Evolutionary conservation across 2,797 vertebrate genomes (phyloP).

Genomic region (Falco novaeseelandiae): DNA sequence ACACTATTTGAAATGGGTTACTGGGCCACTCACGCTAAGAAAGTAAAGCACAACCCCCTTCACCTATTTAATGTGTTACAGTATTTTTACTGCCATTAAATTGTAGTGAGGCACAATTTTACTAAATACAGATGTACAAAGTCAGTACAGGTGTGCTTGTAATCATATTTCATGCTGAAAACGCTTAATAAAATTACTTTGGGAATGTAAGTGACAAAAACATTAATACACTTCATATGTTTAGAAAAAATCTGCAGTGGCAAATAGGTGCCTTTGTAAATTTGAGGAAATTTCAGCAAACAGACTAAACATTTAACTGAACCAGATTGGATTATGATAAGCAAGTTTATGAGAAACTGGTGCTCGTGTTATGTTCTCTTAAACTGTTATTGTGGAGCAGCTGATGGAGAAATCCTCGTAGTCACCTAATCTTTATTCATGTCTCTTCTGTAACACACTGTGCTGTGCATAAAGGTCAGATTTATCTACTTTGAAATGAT

Average conservation of each 20-base stretch:
- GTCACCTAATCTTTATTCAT: background rate
- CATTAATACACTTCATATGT: rapidly evolving
- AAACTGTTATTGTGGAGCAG: background rate
- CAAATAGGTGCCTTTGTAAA: background rate
- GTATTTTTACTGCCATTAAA: background rate
- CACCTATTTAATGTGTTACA: background rate
- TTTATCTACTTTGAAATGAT: background rate
- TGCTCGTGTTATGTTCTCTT: background rate
- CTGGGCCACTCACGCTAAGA: background rate
- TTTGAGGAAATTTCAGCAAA: background rate
- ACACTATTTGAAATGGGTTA: background rate
- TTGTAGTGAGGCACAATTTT: background rate
- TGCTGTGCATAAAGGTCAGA: background rate
- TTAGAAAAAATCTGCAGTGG: background rate
- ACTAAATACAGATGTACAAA: background rate
- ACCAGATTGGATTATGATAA: background rate
- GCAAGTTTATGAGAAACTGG: background rate
- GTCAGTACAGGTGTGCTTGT: background rate
- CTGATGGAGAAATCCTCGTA: background rate
- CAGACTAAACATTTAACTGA: background rate
- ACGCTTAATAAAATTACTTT: background rate
- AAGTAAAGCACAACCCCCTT: background rate
- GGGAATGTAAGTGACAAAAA: background rate
- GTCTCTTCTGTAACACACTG: background rate
- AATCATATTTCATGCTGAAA: background rate